These are phyloP conservation scores for Gibbula magus DNA, from an alignment of 2,888 invertebrate genomes.

Conservation along the genomic window DNA sequence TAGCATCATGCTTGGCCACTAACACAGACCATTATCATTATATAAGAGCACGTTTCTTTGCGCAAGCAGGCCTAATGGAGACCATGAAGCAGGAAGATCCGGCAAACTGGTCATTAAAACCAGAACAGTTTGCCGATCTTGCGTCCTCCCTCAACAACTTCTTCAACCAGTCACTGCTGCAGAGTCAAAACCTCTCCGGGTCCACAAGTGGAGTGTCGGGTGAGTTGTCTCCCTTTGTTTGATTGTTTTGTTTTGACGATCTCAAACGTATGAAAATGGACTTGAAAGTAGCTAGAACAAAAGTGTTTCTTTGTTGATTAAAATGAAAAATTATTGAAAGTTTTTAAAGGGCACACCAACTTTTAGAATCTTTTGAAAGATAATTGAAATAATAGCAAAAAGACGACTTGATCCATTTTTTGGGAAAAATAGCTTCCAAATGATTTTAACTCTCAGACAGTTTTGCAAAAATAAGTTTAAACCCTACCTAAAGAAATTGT, in stretches of 20 bases:
- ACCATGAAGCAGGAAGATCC: slow-evolving; percentile 70
- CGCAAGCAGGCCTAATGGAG: slow-evolving; percentile 69
- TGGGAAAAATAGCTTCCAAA: background rate
- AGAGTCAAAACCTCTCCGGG: slow-evolving; percentile 34
- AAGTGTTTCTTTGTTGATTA: background rate
- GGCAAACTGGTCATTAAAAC: slow-evolving; percentile 70
- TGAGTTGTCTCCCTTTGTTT: slow-evolving; percentile 7
- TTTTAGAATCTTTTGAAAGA: no score
- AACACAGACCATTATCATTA: slow-evolving; percentile 22
- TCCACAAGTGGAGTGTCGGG: slow-evolving; percentile 30
- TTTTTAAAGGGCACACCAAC: no score
- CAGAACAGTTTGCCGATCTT: slow-evolving; percentile 72
- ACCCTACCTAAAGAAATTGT: no score
- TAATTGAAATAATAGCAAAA: no score
- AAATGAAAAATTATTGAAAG: no score
- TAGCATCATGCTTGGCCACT: slow-evolving; percentile 15
- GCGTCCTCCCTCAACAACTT: slow-evolving; percentile 73
- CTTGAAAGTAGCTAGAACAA: background rate
- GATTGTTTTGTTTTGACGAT: background rate
- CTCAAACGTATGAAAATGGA: background rate
- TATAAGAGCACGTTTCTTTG: slow-evolving; percentile 12
- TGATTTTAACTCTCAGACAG: no score
- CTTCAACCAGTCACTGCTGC: slow-evolving; percentile 64
- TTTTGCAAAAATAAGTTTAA: no score
- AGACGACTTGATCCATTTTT: no score